Percentiles rank a stretch among this genome's conserved stretches.
These are phyloP conservation scores for Brachionus rotundiformis DNA, from an alignment of 1,140 invertebrate species.

Conservation along the genomic window DNA sequence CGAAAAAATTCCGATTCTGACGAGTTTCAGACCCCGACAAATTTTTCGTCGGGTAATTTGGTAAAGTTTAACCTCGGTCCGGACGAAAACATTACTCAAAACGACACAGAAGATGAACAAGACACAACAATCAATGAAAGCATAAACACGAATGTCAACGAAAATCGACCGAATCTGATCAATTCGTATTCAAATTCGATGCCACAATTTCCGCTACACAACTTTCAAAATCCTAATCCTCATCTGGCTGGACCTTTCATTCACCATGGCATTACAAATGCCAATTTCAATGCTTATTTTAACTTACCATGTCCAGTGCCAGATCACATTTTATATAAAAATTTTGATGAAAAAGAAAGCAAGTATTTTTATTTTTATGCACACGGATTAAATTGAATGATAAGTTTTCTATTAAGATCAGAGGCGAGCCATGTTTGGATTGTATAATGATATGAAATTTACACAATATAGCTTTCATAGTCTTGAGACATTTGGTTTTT, in stretches of 20 bases:
- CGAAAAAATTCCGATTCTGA: slow-evolving; percentile 23
- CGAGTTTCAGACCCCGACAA: slow-evolving; percentile 22
- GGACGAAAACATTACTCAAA: not conserved
- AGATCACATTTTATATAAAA: not conserved
- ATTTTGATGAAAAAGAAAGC: slow-evolving; percentile 45
- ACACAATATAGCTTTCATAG: slow-evolving; percentile 6
- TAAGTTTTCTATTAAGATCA: slow-evolving; percentile 27
- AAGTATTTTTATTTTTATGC: slow-evolving; percentile 24
- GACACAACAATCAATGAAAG: slow-evolving; percentile 6
- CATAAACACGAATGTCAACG: not conserved
- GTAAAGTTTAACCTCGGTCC: slow-evolving; percentile 40
- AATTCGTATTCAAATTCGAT: slow-evolving; percentile 48
- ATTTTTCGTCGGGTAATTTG: not conserved
- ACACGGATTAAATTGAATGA: not conserved
- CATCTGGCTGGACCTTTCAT: not conserved
- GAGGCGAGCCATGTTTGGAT: not conserved
- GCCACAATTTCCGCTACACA: slow-evolving; percentile 37
- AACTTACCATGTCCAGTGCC: not conserved
- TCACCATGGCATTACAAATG: not conserved
- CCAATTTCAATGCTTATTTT: slow-evolving; percentile 25
- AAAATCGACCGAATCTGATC: slow-evolving; percentile 20
- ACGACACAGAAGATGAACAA: slow-evolving; percentile 41
- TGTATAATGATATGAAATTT: slow-evolving; percentile 47
- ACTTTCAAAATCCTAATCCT: slow-evolving; percentile 7
- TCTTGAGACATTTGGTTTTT: slow-evolving; percentile 46